Percentiles rank a stretch among this genome's conserved stretches.
Conservation (phyloP, 2,888 invertebrate genomes). For the Apodemia hepburni region DNA sequence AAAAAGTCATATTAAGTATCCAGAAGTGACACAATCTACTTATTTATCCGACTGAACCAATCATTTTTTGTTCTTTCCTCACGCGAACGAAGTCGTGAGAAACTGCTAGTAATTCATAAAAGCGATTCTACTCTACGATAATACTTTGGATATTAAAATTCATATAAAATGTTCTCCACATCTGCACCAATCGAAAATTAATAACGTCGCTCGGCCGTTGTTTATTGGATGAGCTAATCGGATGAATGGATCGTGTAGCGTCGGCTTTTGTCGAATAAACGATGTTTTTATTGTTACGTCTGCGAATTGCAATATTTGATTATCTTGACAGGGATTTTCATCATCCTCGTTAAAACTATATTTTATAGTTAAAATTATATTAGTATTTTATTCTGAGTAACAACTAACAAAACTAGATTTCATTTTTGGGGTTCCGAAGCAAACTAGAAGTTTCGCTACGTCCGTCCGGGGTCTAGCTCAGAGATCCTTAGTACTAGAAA, state of each 20-base stretch:
- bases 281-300: conserved; percentile 43
- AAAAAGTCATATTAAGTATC: no score
- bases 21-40: no score
- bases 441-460: no score
- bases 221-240: conserved; percentile 63
- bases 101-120: conserved; percentile 1
- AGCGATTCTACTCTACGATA: neutral
- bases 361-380: no score
- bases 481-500: no score
- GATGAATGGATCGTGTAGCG: conserved; percentile 46
- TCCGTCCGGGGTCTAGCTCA: no score
- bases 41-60: no score
- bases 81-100: no score
- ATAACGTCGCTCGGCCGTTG: conserved; percentile 54
- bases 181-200: conserved; percentile 63
- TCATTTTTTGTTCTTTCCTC: no score
- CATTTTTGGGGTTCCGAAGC: no score
- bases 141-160: conserved; percentile 8
- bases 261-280: conserved; percentile 49
- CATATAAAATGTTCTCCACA: conserved; percentile 38
- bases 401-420: no score
- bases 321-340: conserved; percentile 9
- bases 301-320: conserved; percentile 18
- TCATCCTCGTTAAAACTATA: conserved; percentile 13
- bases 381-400: no score